A percentile compares a stretch with the other conserved stretches of the same genome.
phyloP scores from a whole-genome alignment of 2,888 invertebrate genomes.

The Oeneis ivallda region DNA sequence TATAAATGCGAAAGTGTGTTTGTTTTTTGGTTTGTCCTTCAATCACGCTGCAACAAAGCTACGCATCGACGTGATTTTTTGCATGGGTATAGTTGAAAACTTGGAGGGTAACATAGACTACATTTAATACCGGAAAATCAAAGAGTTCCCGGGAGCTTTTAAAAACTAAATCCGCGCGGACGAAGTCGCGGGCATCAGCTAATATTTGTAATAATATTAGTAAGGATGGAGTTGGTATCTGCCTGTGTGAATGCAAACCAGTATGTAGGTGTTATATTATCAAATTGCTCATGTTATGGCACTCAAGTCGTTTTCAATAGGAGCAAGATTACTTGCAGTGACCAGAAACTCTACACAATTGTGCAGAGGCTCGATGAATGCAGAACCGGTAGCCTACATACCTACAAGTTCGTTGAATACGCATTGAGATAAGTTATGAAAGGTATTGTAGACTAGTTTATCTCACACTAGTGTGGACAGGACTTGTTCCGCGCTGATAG shows the following conservation, averaged over 20 bases:
- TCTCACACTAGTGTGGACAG: slow-evolving; percentile 63
- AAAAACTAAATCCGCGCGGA: no score
- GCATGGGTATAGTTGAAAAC: no score
- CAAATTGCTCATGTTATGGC: neutral
- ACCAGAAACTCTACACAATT: slow-evolving; percentile 47
- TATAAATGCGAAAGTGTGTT: no score
- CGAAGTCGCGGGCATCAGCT: no score
- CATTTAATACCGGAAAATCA: no score
- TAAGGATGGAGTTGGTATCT: neutral
- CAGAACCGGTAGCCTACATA: slow-evolving; percentile 62
- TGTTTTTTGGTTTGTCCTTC: no score
- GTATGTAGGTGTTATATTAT: neutral
- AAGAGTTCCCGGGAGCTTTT: no score
- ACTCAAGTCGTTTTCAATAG: slow-evolving; percentile 10
- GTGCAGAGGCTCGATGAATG: slow-evolving; percentile 53
- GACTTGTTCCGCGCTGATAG: slow-evolving; percentile 74
- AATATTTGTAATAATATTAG: no score
- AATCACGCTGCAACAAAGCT: no score
- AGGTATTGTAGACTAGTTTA: slow-evolving; percentile 76
- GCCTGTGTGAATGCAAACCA: neutral
- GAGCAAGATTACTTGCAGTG: slow-evolving; percentile 39
- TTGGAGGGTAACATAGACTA: no score
- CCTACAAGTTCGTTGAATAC: slow-evolving; percentile 48
- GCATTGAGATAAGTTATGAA: slow-evolving; percentile 70
- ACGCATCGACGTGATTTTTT: no score